phyloP scores from a whole-genome alignment of 2,797 vertebrate species.

The Chrysocyon brachyurus region DNA sequence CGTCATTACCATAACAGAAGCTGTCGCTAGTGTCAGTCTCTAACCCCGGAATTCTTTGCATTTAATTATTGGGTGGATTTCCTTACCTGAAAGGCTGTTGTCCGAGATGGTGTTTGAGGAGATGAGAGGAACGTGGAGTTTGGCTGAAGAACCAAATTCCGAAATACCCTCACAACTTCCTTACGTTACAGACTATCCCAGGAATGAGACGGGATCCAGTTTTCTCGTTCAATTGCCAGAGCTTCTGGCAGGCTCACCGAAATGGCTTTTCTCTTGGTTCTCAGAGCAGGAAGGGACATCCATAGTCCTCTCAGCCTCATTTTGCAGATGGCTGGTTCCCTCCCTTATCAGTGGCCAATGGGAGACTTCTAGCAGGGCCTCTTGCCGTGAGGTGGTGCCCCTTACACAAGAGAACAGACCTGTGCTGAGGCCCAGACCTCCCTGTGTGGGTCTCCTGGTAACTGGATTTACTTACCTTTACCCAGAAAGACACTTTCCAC shows the following conservation, averaged over 20 bases:
- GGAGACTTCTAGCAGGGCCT: background rate
- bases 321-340: background rate
- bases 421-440: accelerated
- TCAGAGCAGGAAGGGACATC: background rate
- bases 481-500: background rate
- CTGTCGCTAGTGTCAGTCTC: background rate
- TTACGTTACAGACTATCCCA: background rate
- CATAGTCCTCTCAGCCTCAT: background rate
- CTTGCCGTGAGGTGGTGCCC: accelerated
- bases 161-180: conserved; percentile 47
- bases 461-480: background rate
- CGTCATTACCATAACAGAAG: background rate
- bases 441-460: background rate
- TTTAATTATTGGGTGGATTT: background rate
- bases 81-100: background rate
- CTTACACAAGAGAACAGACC: background rate
- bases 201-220: conserved; percentile 42
- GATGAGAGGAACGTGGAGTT: background rate
- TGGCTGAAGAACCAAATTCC: conserved; percentile 51
- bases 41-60: background rate
- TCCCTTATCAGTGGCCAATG: background rate
- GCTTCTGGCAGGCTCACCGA: background rate
- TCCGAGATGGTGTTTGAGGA: background rate
- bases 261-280: conserved; percentile 57
- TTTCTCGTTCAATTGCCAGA: conserved; percentile 21